Base-by-base conservation (phyloP, 2,888 invertebrate genomes). In the Yponomeuta cagnagella region DNA sequence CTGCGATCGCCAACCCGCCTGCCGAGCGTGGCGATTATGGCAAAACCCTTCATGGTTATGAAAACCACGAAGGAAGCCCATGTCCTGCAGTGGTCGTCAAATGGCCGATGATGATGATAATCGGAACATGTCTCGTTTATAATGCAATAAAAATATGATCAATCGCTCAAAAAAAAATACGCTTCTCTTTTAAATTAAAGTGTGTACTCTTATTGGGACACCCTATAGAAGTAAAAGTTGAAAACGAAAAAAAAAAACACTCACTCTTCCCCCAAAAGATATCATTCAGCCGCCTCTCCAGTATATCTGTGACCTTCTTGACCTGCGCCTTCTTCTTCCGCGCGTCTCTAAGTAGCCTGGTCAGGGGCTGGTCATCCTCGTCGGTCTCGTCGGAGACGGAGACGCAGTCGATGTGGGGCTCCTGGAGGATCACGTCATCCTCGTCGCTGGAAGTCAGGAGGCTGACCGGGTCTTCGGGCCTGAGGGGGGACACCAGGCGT, bases 361-460 rank as follows among this genome's bases (percentile, higher is more conserved):
- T 81, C 0, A 90, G 73, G 0, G 91, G 91, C 48, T 82, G 69
- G 76, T 91, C 89, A 71, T 91, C 91, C 3, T 90, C 90, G 75
- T 89, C 89, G 0, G 88, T 87, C 2, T 84, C 90, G 74, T 88
- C 88, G 0, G 90, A 86, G 0, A 91, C 88, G 6, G 87, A 89
- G 0, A 91, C 86, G 0, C 84, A 85, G 75, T 91, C 91, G 2
- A 90, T 87, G 70, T 88, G 77, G 0, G 90, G 91, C 2, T 91
- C 91, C 12, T 90, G 77, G 0, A 91, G 72, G 0, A 92, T 89
- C 0, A 90, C 90, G 70, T 91, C 91, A 48, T 88, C 88, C 2
- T 90, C 90, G 69, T 92, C 91, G 73, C 87, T 87, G 0, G 91
- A 91, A 0, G 91, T 90, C 1, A 91, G 74, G 0, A 91, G 77